phyloP scores from a whole-genome alignment of 2,797 vertebrate species.

The Sitta carolinensis region DNA sequence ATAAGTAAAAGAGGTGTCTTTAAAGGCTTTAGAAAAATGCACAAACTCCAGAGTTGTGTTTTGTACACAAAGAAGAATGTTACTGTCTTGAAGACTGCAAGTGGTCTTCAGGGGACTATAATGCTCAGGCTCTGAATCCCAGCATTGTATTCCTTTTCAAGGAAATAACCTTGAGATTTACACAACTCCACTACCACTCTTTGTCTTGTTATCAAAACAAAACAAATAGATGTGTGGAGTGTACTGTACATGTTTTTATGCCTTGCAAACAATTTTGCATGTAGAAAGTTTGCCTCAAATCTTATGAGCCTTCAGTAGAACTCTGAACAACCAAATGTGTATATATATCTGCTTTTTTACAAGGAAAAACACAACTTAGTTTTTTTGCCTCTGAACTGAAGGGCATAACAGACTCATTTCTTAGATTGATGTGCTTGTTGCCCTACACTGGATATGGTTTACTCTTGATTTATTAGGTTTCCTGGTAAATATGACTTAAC shows the following conservation, averaged over 20 bases:
- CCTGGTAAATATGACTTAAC: conserved; percentile 26
- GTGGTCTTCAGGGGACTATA: neutral
- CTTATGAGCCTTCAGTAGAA: neutral
- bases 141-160: neutral
- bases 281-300: neutral
- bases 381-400: conserved; percentile 43
- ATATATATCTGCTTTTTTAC: neutral
- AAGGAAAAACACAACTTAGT: neutral
- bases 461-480: conserved; percentile 66
- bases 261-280: neutral
- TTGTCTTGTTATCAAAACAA: neutral
- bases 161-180: neutral
- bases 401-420: conserved; percentile 22
- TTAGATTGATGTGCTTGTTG: conserved; percentile 43
- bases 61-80: neutral
- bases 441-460: conserved; percentile 15
- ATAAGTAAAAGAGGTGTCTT: neutral
- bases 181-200: neutral
- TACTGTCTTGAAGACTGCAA: neutral
- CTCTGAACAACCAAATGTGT: neutral
- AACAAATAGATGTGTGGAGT: neutral
- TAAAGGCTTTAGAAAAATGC: neutral
- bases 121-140: neutral
- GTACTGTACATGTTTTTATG: neutral
- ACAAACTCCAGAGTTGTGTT: neutral